Base-by-base conservation (phyloP, 2,113 vertebrate genomes). In the Sitta europaea region DNA sequence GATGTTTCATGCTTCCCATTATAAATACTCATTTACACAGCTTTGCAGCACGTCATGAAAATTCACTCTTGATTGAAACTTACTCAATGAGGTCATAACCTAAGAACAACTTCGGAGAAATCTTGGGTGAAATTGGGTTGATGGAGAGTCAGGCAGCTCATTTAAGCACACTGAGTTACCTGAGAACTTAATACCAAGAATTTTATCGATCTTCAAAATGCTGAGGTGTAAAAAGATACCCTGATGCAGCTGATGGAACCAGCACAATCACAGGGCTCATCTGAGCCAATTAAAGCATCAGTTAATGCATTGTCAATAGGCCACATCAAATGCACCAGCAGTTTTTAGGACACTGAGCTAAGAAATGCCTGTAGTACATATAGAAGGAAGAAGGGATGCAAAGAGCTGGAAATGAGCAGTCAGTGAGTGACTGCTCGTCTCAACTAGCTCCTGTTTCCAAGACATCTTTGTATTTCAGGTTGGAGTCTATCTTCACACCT, bases 21-120 rank as follows among this genome's bases (percentile, higher is more conserved):
- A 82, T 50, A 89, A 91, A 90, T 85, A 85, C 28, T 62, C 42
- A 72, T 71, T 96, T 92, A 89, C 66, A 53, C 2, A 6, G 24
- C 53, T 93, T 92, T 86, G 75, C 33, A 73, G 79, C 96, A 87
- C 24, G 5, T 89, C 38, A 75, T 20, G 6, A 87, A 96, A 83
- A 90, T 62, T 94, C 53, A 40, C 58, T 80, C 63, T 70, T 74
- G 81, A 92, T 67, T 94, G 85, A 92, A 96, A 85, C 57, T 86
- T 84, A 71, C 29, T 94, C 75, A 81, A 38, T 86, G 82, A 94
- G 86, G 67, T 88, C 85, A 70, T 73, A 93, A 77, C 75, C 76
- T 61, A 74, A 66, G 79, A 93, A 73, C 27, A 92, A 48, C 87
- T 96, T 87, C 73, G 73, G 57, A 92, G 45, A 85, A 88, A 38